phyloP scores from a whole-genome alignment of 2,113 vertebrate species.

The Echinops telfairi region DNA sequence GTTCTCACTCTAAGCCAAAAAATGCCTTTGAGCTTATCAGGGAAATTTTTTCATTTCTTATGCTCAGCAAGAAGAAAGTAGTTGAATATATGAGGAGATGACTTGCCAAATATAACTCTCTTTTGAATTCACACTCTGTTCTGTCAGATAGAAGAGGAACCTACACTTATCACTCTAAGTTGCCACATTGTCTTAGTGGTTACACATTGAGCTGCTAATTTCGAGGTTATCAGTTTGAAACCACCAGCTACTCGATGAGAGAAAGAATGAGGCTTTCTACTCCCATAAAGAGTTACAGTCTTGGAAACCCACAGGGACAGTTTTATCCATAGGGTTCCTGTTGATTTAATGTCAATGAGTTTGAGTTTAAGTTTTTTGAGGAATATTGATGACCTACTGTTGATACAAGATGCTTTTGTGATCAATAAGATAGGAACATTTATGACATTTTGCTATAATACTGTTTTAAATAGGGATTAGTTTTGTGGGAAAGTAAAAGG shows the following conservation, averaged over 20 bases:
- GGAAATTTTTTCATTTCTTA: conserved; percentile 55
- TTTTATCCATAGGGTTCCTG: too few relatives aligned
- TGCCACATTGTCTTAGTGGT: neutral
- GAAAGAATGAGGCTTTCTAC: too few relatives aligned
- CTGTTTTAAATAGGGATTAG: conserved; percentile 30
- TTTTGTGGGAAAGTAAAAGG: conserved; percentile 34
- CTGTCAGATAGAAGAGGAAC: neutral
- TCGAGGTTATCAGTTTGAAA: too few relatives aligned
- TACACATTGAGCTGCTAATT: too few relatives aligned
- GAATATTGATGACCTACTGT: neutral
- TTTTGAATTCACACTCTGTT: neutral
- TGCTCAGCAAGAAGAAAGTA: conserved; percentile 17
- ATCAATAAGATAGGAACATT: conserved; percentile 16
- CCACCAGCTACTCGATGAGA: too few relatives aligned
- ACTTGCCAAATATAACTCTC: conserved; percentile 25
- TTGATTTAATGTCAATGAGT: too few relatives aligned
- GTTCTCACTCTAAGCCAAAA: conserved; percentile 28
- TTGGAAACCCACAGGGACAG: too few relatives aligned
- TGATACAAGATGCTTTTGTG: conserved; percentile 29
- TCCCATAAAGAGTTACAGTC: too few relatives aligned
- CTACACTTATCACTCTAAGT: conserved; percentile 23
- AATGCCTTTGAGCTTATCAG: conserved; percentile 57
- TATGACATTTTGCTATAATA: conserved; percentile 41
- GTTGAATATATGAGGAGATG: conserved; percentile 37
- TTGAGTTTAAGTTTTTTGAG: too few relatives aligned